Evolutionary conservation across 1,140 invertebrate genomes (phyloP).

Genomic region (Magallana ariakensis): DNA sequence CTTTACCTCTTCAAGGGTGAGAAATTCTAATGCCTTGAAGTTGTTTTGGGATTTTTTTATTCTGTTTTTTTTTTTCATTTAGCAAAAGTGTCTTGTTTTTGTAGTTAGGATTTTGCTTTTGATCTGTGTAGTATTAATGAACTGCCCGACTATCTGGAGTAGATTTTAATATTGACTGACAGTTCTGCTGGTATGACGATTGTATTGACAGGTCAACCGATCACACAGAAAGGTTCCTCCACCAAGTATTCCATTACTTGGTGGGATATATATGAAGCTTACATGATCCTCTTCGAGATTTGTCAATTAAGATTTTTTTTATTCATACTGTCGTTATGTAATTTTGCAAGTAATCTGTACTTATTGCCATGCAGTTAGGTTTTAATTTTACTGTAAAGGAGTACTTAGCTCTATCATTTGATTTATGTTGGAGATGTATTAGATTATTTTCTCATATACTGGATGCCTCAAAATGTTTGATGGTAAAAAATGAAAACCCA

Average conservation of each 20-base stretch:
- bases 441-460: neutral
- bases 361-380: neutral
- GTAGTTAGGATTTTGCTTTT: neutral
- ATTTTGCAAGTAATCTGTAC: neutral
- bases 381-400: neutral
- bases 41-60: neutral
- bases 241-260: neutral
- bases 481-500: neutral
- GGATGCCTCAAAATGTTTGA: neutral
- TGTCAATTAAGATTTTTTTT: too few species aligned
- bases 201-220: neutral
- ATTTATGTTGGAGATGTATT: neutral
- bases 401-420: neutral
- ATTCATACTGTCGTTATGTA: neutral
- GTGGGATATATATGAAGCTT: neutral
- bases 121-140: neutral
- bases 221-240: neutral
- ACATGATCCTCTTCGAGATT: neutral
- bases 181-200: neutral
- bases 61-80: neutral
- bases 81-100: constrained; percentile 28
- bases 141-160: neutral
- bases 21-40: neutral
- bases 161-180: constrained; percentile 20
- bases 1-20: neutral